Conservation (phyloP, 2,797 vertebrate species). For the Rhincodon typus region DNA sequence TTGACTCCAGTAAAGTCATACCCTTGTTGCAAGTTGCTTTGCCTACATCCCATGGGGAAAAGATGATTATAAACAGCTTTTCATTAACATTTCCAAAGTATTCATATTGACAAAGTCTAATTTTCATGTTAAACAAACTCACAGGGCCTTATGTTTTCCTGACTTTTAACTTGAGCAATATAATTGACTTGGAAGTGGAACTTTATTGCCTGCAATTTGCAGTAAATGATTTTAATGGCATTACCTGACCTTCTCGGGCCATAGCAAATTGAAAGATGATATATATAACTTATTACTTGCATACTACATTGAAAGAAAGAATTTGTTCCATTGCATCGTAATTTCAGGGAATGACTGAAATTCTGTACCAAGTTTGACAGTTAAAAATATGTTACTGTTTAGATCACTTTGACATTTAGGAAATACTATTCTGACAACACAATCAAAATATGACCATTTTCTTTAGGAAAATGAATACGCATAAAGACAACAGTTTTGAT, state of each 20-base stretch:
- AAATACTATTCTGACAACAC: background rate
- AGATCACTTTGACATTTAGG: background rate
- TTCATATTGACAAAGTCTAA: background rate
- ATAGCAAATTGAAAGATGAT: background rate
- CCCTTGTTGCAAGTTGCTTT: background rate
- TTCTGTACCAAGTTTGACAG: too few species aligned
- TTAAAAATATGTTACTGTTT: background rate
- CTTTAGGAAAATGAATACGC: background rate
- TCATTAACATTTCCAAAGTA: constrained; percentile 15
- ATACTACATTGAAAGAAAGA: background rate
- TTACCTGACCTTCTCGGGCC: background rate
- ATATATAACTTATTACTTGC: background rate
- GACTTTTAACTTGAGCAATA: constrained; percentile 7
- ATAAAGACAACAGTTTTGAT: background rate
- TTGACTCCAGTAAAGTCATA: background rate
- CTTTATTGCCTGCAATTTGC: constrained; percentile 1
- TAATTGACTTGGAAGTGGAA: background rate
- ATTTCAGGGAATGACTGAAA: background rate
- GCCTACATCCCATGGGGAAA: background rate
- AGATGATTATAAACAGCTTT: background rate
- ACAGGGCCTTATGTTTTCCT: background rate
- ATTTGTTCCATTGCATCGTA: background rate
- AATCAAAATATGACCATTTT: background rate
- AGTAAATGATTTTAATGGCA: constrained; percentile 8
- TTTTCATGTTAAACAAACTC: constrained; percentile 22